Percentiles rank a stretch among this genome's conserved stretches.
Evolutionary conservation across 1,140 invertebrate genomes (phyloP).

Genomic region (Frieseomelitta varia): DNA sequence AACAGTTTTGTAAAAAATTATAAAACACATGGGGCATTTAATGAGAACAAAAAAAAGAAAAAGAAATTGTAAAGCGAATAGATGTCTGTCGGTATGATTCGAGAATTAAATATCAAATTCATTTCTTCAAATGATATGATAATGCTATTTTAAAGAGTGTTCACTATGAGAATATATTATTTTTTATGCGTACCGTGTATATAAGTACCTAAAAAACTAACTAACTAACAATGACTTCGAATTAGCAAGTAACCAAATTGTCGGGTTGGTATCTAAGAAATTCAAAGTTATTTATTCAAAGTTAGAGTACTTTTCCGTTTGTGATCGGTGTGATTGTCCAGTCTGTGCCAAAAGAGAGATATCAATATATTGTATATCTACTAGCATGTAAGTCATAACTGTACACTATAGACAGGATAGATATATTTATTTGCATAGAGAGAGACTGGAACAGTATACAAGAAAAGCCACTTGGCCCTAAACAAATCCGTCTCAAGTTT

Average conservation of each 20-base stretch:
- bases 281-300: not conserved
- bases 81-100: not conserved
- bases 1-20: not conserved
- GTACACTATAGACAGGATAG: constrained; percentile 9
- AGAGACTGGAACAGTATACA: constrained; percentile 7
- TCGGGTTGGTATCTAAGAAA: constrained; percentile 23
- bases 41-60: not conserved
- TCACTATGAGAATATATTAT: constrained; percentile 30
- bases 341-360: constrained; percentile 54
- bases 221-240: not conserved
- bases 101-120: not conserved
- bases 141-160: constrained; percentile 21
- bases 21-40: constrained; percentile 20
- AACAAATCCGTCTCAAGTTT: constrained; percentile 63
- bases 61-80: not conserved
- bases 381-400: constrained; percentile 11
- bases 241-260: not conserved
- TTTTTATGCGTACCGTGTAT: constrained; percentile 36
- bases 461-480: constrained; percentile 25
- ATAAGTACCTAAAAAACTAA: constrained; percentile 1
- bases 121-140: constrained; percentile 3
- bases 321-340: constrained; percentile 52
- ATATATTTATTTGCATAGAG: not conserved
- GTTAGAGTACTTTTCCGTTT: constrained; percentile 60
- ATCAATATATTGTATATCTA: constrained; percentile 39